These are phyloP conservation scores for Pangasius mekongensis DNA, from an alignment of 2,797 vertebrate species.

Conservation along the genomic window DNA sequence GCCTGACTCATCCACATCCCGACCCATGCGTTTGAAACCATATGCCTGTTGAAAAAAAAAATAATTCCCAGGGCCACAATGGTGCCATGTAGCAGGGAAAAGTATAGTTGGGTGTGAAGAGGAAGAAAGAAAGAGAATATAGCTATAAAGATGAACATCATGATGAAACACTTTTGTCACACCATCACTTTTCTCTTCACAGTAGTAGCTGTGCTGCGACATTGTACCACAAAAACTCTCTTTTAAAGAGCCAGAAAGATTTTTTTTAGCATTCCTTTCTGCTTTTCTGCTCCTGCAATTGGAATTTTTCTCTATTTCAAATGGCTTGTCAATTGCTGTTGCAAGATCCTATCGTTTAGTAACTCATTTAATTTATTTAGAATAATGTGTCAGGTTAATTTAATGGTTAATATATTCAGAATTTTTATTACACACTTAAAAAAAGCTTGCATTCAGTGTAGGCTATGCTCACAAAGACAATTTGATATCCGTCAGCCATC, in stretches of 20 bases:
- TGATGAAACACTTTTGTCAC: constrained; percentile 18
- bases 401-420: not conserved
- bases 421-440: not conserved
- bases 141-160: not conserved
- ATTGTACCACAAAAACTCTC: not conserved
- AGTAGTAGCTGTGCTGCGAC: not conserved
- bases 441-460: not conserved
- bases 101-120: not conserved
- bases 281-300: not conserved
- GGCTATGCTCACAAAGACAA: not conserved
- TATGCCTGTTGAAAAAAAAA: constrained; percentile 2
- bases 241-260: not conserved
- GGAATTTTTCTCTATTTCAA: not conserved
- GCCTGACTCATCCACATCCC: constrained; percentile 51
- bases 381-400: not conserved
- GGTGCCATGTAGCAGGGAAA: not conserved
- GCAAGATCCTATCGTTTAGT: not conserved
- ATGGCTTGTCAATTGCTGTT: not conserved
- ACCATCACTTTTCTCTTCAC: constrained; percentile 6
- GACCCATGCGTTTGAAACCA: constrained; percentile 18
- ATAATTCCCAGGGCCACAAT: not conserved
- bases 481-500: not conserved
- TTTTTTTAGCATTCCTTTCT: not conserved
- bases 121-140: not conserved
- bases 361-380: not conserved